A percentile compares a stretch with the other conserved stretches of the same genome.
Conservation (phyloP, 2,797 vertebrate species). For the Catostomus latipinnis region DNA sequence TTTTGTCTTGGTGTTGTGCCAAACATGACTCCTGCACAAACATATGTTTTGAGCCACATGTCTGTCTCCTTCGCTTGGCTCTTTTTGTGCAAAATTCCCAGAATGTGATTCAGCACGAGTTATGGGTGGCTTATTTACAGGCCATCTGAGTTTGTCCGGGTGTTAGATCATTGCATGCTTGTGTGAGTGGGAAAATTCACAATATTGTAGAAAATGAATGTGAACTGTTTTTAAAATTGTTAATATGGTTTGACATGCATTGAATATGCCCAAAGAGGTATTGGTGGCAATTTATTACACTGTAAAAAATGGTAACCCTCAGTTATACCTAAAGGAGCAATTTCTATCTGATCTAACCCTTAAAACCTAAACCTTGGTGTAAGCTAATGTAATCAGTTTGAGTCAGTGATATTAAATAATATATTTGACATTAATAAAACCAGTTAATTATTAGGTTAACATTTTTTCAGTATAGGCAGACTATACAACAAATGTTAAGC, state of each 20-base stretch:
- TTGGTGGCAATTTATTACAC: background rate
- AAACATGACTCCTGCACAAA: slow-evolving; percentile 18
- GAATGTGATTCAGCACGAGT: slow-evolving; percentile 24
- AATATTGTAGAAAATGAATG: background rate
- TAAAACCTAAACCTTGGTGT: too few relatives aligned
- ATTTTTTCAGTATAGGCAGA: background rate
- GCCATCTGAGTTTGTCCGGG: background rate
- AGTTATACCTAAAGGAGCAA: too few relatives aligned
- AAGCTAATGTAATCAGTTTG: too few relatives aligned
- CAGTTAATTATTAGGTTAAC: too few relatives aligned
- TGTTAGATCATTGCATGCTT: background rate
- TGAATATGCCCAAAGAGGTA: background rate
- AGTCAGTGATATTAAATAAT: too few relatives aligned
- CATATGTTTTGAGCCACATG: slow-evolving; percentile 1
- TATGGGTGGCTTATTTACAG: slow-evolving; percentile 8
- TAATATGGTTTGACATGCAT: background rate
- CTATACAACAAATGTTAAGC: background rate
- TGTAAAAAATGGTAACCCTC: too few relatives aligned
- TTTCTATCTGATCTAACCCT: too few relatives aligned
- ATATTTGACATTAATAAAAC: too few relatives aligned
- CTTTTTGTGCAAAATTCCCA: slow-evolving; percentile 9
- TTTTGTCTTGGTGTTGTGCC: background rate
- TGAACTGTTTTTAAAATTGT: background rate
- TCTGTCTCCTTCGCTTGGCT: background rate
- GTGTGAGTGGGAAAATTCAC: background rate